Base-by-base conservation (phyloP, 2,888 invertebrate species). In the Patella pellucida region DNA sequence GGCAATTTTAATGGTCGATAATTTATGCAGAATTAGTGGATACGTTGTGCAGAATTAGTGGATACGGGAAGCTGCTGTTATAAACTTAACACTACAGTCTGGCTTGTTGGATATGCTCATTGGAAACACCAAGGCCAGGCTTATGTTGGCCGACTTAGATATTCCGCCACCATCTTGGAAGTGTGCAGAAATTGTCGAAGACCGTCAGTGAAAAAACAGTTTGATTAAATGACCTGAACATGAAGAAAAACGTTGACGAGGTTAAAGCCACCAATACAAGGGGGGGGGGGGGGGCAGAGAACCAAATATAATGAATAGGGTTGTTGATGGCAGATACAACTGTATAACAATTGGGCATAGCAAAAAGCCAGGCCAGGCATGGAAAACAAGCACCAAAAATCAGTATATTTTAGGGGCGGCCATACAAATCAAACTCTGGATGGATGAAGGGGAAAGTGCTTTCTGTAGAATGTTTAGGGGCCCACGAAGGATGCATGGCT, bases 401-500 rank as follows among this genome's bases (percentile, higher is more conserved):
- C n/a, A n/a, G n/a, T n/a, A n/a, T n/a, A n/a, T n/a, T n/a, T n/a
- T n/a, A n/a, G n/a, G n/a, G n/a, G n/a, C n/a, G n/a, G n/a, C n/a
- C n/a, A n/a, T n/a, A n/a, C n/a, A n/a, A n/a, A n/a, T 2, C n/a
- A n/a, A n/a, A 15, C n/a, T 54, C n/a, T 15, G 54, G n/a, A 23
- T 77, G 72, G 74, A 69, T 74, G 52, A 69, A 54, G 23, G 52
- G 52, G 15, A 74, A 71, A 19, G 77, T 72, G 7, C 56, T 74
- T 11, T 69, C 69, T 62, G 72, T 74, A 11, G 50, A 67, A 15
- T 78, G 77, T 75, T 73, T 72, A 9, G n/a, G n/a, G n/a, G 75
- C 70, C 16, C 76, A 74, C 52, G 52, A 41, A 0, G 76, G 73
- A 2, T 75, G 73, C 68, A 78, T 75, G 16, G 72, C 72, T 62